phyloP scores from a whole-genome alignment of 2,888 invertebrate species.

The Ariolimax columbianus region DNA sequence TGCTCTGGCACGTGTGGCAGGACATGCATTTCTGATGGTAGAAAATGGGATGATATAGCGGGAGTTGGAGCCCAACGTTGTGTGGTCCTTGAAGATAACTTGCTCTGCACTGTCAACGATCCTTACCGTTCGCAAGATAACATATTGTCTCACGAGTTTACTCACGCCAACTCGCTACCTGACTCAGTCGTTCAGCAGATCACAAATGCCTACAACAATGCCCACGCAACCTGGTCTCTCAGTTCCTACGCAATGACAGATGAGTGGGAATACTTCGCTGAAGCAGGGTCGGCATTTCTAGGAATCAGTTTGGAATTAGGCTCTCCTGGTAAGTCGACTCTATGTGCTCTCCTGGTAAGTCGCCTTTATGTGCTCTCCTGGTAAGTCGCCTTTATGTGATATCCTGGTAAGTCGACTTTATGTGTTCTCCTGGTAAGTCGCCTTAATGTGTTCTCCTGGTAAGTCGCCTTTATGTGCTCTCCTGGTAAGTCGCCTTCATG shows the following conservation, averaged over 20 bases:
- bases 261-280: constrained; percentile 36
- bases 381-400: no score
- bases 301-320: no score
- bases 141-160: constrained; percentile 64
- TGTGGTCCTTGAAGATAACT: constrained; percentile 62
- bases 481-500: no score
- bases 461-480: no score
- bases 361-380: no score
- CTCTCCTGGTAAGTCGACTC: no score
- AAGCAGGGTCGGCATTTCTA: constrained; percentile 40
- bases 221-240: constrained; percentile 9
- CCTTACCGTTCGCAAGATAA: constrained; percentile 60
- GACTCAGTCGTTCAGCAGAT: background rate
- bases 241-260: constrained; percentile 38
- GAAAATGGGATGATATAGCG: constrained; percentile 62
- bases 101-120: constrained; percentile 63
- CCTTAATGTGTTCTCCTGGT: no score
- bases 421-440: no score
- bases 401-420: no score
- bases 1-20: constrained; percentile 58
- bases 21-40: constrained; percentile 68
- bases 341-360: no score
- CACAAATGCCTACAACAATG: background rate
- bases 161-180: constrained; percentile 53
- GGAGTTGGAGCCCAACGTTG: constrained; percentile 61